Evolutionary conservation across 2,888 invertebrate genomes (phyloP).

Genomic region (Lasioglossum morio): DNA sequence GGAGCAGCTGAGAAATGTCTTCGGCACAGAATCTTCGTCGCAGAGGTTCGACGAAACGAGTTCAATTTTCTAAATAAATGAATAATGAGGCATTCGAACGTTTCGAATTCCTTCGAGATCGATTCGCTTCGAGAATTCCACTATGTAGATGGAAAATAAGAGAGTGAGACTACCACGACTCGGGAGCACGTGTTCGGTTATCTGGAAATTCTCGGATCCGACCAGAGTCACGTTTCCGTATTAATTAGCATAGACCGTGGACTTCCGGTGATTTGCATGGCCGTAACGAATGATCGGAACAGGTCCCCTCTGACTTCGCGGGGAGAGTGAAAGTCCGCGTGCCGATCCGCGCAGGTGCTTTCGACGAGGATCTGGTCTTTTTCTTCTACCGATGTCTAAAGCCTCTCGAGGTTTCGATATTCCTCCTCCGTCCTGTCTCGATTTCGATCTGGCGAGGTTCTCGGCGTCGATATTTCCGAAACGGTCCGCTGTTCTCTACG

Average conservation of each 20-base stretch:
- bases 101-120: too few species aligned
- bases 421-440: slow-evolving; percentile 28
- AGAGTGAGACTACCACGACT: not conserved
- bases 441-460: slow-evolving; percentile 32
- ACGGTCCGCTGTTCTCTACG: not conserved
- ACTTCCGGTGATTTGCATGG: slow-evolving; percentile 39
- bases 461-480: slow-evolving; percentile 16
- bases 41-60: not conserved
- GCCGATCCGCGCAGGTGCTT: slow-evolving; percentile 58
- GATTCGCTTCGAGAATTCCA: not conserved
- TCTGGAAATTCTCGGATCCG: not conserved
- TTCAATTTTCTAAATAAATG: too few species aligned
- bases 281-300: slow-evolving; percentile 17
- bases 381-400: slow-evolving; percentile 6
- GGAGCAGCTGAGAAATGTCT: not conserved
- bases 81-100: too few species aligned
- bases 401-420: slow-evolving; percentile 46
- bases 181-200: not conserved
- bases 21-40: not conserved
- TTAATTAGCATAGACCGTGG: slow-evolving; percentile 10
- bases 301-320: slow-evolving; percentile 49
- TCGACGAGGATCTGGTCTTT: slow-evolving; percentile 55
- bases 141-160: not conserved
- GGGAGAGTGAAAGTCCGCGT: slow-evolving; percentile 66
- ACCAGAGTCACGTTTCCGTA: not conserved